Conservation (phyloP, 1,140 invertebrate genomes). For the Subanguina moxae region DNA sequence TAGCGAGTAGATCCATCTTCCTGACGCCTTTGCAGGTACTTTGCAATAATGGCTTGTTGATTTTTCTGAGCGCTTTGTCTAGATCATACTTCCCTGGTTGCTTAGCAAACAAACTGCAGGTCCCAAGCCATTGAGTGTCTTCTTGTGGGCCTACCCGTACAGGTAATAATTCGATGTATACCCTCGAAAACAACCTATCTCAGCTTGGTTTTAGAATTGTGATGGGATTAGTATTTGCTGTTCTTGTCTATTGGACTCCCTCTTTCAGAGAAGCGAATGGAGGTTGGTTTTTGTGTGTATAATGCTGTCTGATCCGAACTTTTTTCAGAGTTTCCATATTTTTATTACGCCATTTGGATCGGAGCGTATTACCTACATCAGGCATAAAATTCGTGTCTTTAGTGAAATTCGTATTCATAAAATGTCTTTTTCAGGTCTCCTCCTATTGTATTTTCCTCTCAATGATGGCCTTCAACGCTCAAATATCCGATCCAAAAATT, state of each 20-base stretch:
- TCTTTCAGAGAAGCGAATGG: constrained; percentile 63
- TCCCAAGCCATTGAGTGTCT: constrained; percentile 65
- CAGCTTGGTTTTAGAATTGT: constrained; percentile 65
- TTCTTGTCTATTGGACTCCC: constrained; percentile 79
- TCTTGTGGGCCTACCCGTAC: constrained; percentile 81
- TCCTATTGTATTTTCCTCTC: constrained; percentile 76
- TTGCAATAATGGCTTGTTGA: background rate
- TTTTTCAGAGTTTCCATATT: constrained; percentile 66
- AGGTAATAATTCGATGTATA: constrained; percentile 24
- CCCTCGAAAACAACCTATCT: no score
- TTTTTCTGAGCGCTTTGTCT: background rate
- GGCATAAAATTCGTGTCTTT: constrained; percentile 12
- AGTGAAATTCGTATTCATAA: background rate
- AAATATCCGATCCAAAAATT: constrained; percentile 79
- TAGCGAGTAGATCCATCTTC: constrained; percentile 72
- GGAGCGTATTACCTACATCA: constrained; percentile 77
- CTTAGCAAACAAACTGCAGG: constrained; percentile 83
- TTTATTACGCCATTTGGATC: constrained; percentile 77
- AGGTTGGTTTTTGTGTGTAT: no score
- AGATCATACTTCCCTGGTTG: constrained; percentile 83
- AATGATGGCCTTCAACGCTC: constrained; percentile 66
- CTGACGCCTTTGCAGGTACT: constrained; percentile 66
- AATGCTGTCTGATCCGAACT: no score
- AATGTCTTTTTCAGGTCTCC: constrained; percentile 61
- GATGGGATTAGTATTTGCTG: constrained; percentile 77